These are phyloP conservation scores for Myopa tessellatipennis DNA, from an alignment of 2,888 invertebrate genomes.

Conservation along the genomic window DNA sequence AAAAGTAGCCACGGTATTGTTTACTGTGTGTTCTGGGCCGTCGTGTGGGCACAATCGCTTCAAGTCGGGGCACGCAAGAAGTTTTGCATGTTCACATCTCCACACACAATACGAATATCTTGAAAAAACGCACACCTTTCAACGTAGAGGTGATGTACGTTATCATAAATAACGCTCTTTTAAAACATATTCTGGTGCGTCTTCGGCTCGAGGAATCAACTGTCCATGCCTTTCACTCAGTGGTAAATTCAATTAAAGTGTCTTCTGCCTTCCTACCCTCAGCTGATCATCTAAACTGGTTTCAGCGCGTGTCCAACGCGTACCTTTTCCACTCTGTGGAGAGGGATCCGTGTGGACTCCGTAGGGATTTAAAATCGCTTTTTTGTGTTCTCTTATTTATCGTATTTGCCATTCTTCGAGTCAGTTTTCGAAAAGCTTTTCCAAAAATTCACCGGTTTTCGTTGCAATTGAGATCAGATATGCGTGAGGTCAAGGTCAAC, in stretches of 20 bases:
- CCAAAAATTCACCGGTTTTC: neutral
- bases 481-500: slow-evolving; percentile 35
- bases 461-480: neutral
- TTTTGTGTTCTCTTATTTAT: neutral
- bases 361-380: no score
- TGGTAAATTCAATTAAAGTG: slow-evolving; percentile 34
- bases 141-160: neutral
- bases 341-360: no score
- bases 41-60: no score
- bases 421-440: neutral
- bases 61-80: no score
- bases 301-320: slow-evolving; percentile 15
- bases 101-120: no score
- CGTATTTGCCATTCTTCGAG: neutral
- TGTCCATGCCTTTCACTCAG: no score
- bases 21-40: no score
- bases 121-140: no score
- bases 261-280: neutral
- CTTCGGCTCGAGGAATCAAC: neutral
- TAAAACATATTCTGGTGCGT: neutral
- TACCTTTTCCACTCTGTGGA: neutral
- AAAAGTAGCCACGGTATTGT: no score
- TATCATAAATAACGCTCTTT: neutral
- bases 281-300: slow-evolving; percentile 11
- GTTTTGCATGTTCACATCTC: no score